Base-by-base conservation (phyloP, 2,888 invertebrate genomes). In the Ctenicera cuprea region DNA sequence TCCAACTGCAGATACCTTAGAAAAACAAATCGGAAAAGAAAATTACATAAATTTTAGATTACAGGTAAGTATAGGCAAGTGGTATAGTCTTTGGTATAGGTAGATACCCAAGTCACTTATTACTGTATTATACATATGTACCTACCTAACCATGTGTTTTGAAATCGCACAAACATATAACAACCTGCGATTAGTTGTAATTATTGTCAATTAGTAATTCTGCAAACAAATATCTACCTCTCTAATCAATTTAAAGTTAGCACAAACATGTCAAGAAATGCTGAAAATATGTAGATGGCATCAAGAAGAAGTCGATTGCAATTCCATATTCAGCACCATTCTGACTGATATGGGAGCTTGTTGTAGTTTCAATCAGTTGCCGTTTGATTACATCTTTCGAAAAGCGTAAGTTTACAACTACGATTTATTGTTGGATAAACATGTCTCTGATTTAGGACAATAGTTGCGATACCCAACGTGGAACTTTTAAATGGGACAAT, bases 321-420 rank as follows among this genome's bases (percentile, higher is more conserved):
- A 90, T 9, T 89, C 91, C 62, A 86, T 94, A 68, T 95, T 95
- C 84, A 93, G 92, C 84, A 92, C 94, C 0, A 91, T 93, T 62
- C 87, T 95, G 73, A 95, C 95, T 0, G 95, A 96, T 80, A 95
- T 95, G 83, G 95, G 95, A 0, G 88, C 95, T 4, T 96, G 95
- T 84, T 96, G 95, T 84, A 93, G 94, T 1, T 96, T 96, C 83
- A 96, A 96, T 83, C 91, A 92, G 14, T 90, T 95, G 3, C 93
- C 94, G 76, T 89, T 65, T 45, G 38, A 30, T 1, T 57, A 65
- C 12, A 61, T 71, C 11, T 71, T 50, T n/a, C 37, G 38, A 61
- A 16, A 66, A 2, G 11, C 65, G 71, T 71, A 63, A 50, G 68
- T 52, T 18, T 11, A 12, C 43, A 20, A 12, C 18, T 65, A 65